phyloP scores from a whole-genome alignment of 2,797 vertebrate species.

The Scleropages formosus region DNA sequence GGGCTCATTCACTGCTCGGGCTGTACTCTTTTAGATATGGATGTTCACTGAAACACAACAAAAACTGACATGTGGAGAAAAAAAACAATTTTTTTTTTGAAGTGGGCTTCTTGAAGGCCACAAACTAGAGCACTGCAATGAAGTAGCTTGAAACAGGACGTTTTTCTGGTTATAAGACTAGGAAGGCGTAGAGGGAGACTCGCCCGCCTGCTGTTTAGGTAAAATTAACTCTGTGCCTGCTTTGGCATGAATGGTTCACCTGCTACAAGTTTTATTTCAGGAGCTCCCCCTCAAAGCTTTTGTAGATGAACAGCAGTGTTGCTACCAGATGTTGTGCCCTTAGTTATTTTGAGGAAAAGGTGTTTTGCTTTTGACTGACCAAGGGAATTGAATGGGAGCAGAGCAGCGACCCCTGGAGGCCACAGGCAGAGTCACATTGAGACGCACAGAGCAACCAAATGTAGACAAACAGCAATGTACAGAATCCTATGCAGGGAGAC shows the following conservation, averaged over 20 bases:
- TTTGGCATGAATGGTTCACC: conserved; percentile 62
- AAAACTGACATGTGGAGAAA: background rate
- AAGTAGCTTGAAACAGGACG: conserved; percentile 67
- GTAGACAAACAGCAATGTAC: conserved; percentile 79
- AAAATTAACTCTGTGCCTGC: conserved; percentile 52
- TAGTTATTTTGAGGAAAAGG: conserved; percentile 48
- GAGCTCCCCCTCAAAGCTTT: conserved; percentile 51
- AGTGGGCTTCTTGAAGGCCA: conserved; percentile 31
- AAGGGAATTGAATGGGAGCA: conserved; percentile 64
- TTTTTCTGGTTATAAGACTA: conserved; percentile 54
- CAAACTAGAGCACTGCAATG: conserved; percentile 68
- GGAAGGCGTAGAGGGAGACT: conserved; percentile 58
- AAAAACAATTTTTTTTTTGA: conserved; percentile 25
- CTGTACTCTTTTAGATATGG: conserved; percentile 49
- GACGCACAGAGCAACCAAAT: conserved; percentile 93
- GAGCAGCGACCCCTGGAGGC: conserved; percentile 57
- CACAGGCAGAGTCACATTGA: conserved; percentile 72
- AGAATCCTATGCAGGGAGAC: conserved; percentile 97
- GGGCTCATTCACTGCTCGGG: conserved; percentile 43
- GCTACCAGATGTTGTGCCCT: conserved; percentile 60
- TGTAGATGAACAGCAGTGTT: conserved; percentile 61
- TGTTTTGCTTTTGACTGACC: conserved; percentile 65
- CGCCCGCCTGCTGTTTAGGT: conserved; percentile 52
- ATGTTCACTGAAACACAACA: conserved; percentile 46
- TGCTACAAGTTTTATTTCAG: conserved; percentile 63